Evolutionary conservation across 53 echinoderm and acorn worm genomes (phyloP), one percentile per base, ranked within the genome.

Genomic region (Paelopatides confundens): DNA sequence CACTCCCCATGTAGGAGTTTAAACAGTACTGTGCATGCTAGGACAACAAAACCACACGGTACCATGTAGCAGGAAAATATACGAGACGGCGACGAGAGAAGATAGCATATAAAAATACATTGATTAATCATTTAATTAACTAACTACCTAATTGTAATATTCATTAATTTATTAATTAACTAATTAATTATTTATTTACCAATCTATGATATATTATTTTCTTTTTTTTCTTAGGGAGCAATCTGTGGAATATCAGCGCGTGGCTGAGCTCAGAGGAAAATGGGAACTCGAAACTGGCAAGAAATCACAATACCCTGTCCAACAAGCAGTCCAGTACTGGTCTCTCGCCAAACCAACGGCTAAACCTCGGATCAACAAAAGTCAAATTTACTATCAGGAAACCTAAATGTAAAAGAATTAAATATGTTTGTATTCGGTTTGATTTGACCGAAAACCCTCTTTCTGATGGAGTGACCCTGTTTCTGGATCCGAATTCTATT

Each of bases 341-440:
- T 24, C 43, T 74, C 2, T 9, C 27, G 10, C 46, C 74, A 12
- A 74, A 74, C 5, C 11, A 74, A 10, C 23, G 74, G 39, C 39
- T 74, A 3, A 74, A 74, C 21, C 39, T 74, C 0, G 74, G 74
- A 11, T 5, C 74, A 21, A 46, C 40, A 27, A 46, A 46, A 40
- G 26, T 74, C 40, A 74, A 74, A 24, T 74, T 74, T 36, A 74
- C 38, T n/a, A 74, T 46, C 21, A 74, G n/a, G 74, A 74, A 74
- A 9, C 40, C 74, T 27, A 74, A 74, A 46, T 74, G 74, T 74
- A 74, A 74, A 4, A 37, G 39, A 36, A 2, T 39, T 8, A 74
- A 47, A 39, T 74, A 74, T 29, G 7, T 74, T 74, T 74, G 74
- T 35, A 13, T 74, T 8, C 5, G 74, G 26, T 74, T 74, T n/a